phyloP scores from a whole-genome alignment of 2,888 invertebrate genomes.

The Anaspis maculata region DNA sequence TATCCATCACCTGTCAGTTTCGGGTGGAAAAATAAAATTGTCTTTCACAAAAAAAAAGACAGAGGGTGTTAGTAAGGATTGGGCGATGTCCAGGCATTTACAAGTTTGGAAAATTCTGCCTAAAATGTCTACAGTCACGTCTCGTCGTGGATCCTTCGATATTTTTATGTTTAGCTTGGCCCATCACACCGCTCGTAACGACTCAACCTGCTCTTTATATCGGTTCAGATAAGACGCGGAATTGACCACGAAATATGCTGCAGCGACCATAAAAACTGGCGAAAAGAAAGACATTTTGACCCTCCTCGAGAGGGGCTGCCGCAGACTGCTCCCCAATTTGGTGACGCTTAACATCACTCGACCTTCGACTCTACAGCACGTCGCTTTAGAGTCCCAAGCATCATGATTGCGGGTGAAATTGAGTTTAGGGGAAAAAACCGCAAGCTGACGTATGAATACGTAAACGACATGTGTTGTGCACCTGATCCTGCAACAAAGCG shows the following conservation, averaged over 20 bases:
- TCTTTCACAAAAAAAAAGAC: too few species aligned
- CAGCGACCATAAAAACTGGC: constrained; percentile 34
- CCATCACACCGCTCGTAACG: constrained; percentile 7
- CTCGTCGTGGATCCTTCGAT: too few species aligned
- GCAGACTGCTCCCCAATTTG: constrained; percentile 33
- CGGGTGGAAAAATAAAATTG: too few species aligned
- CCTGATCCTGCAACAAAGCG: background rate
- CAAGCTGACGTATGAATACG: constrained; percentile 32
- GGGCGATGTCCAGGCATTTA: too few species aligned
- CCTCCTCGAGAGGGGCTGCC: constrained; percentile 23
- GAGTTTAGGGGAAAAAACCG: constrained; percentile 27
- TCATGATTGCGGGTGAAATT: constrained; percentile 25
- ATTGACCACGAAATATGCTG: constrained; percentile 26
- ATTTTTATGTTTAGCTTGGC: too few species aligned
- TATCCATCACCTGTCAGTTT: too few species aligned
- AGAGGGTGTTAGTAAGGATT: too few species aligned
- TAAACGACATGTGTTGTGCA: constrained; percentile 4
- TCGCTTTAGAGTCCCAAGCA: background rate
- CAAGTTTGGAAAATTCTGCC: too few species aligned
- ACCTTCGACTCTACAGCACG: constrained; percentile 5
- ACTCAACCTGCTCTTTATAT: constrained; percentile 22
- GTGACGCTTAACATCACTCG: constrained; percentile 36
- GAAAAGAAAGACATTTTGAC: constrained; percentile 36
- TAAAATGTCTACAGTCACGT: too few species aligned
- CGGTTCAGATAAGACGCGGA: constrained; percentile 20